Base-by-base conservation (phyloP, 2,113 vertebrate species). In the Poicephalus meyeri region DNA sequence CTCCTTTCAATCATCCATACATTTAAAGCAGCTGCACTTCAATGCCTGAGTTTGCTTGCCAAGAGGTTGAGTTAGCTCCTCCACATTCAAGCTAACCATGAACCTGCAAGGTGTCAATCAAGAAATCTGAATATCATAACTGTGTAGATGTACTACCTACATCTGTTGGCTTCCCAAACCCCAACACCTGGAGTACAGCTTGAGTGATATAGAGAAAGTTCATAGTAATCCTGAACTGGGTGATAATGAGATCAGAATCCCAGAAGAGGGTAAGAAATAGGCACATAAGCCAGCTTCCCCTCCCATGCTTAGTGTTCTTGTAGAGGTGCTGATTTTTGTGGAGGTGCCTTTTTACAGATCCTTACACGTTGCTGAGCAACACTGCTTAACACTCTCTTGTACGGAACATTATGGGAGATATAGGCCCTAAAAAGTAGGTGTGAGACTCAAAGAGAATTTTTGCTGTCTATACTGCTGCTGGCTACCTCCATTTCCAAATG, bases 221-320 rank as follows among this genome's bases (percentile, higher is more conserved):
- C 39, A 16, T 78, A 33, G 2, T 17, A 11, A 28, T 60, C 10
- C 4, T 33, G 47, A 80, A 70, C 7, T 65, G 23, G 15, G 6
- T 64, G 41, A n/a, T 37, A 37, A 9, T n/a, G 46, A 53, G 35
- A 47, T 6, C 21, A 85, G 87, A 82, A 69, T 52, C n/a, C 49
- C 33, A 49, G 24, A 26, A 80, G 23, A 70, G 19, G 1, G 6
- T 58, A 42, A 89, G 52, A 68, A 85, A 33, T 4, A 47, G 13
- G 15, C 13, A 68, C 2, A 29, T 5, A 74, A 73, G 1, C 1
- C n/a, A n/a, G 7, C 7, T 44, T 44, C 8, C 13, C 16, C 7
- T 50, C 13, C 28, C 16, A 1, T 1, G 49, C 16, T 24, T 50
- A 8, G 13, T 17, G 13, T n/a, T 70, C 63, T 63, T 69, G 23